phyloP scores from a whole-genome alignment of 2,888 invertebrate genomes.

The Eristalinus sepulchralis region DNA sequence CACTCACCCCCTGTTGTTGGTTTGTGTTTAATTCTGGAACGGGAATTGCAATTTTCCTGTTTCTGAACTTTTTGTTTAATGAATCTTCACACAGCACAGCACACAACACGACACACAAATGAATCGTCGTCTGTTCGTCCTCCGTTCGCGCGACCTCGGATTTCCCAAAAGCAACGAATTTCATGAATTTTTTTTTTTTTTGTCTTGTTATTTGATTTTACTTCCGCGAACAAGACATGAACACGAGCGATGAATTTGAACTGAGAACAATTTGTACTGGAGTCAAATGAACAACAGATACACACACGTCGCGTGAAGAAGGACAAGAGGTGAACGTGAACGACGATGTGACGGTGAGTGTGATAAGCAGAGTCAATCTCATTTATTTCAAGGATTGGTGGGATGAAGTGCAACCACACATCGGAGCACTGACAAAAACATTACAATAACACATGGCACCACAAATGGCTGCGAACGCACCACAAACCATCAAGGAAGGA shows the following conservation, averaged over 20 bases:
- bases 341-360: neutral
- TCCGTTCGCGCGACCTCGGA: neutral
- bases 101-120: neutral
- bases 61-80: too few relatives aligned
- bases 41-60: too few relatives aligned
- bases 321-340: neutral
- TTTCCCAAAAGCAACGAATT: neutral
- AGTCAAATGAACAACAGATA: conserved; percentile 61
- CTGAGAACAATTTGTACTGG: conserved; percentile 35
- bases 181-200: neutral
- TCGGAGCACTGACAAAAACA: too few relatives aligned
- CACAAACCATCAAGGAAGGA: too few relatives aligned
- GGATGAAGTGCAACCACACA: too few relatives aligned
- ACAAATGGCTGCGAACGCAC: too few relatives aligned
- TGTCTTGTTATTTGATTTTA: neutral
- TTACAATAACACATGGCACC: too few relatives aligned
- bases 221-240: conserved; percentile 30
- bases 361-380: neutral
- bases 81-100: too few relatives aligned
- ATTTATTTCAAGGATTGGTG: too few relatives aligned
- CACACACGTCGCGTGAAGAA: conserved; percentile 30
- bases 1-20: too few relatives aligned
- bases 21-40: too few relatives aligned
- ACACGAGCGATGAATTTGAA: conserved; percentile 48
- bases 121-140: too few relatives aligned